Evolutionary conservation across 2,888 invertebrate species (phyloP).

Genomic region (Hybos culiciformis): DNA sequence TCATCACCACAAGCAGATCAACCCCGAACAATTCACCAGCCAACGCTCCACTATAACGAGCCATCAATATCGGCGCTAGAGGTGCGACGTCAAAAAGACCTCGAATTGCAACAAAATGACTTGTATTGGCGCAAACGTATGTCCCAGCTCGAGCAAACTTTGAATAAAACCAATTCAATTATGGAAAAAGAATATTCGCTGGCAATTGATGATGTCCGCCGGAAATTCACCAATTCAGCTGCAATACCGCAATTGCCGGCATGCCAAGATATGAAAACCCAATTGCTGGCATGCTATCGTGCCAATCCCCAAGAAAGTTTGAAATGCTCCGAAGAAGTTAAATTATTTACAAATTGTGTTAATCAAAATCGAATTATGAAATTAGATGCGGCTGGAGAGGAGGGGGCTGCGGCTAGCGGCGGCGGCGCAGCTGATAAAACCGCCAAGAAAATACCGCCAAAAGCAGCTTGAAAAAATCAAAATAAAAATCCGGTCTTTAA

Average conservation of each 20-base stretch:
- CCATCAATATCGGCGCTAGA: slow-evolving; percentile 31
- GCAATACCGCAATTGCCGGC: slow-evolving; percentile 34
- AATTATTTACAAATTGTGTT: slow-evolving; percentile 47
- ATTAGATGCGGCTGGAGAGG: slow-evolving; percentile 19
- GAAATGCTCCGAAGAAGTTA: slow-evolving; percentile 44
- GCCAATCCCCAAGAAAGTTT: slow-evolving; percentile 44
- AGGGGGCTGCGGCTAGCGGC: slow-evolving; percentile 11
- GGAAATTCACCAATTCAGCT: slow-evolving; percentile 30
- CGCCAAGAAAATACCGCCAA: neutral
- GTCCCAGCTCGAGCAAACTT: slow-evolving; percentile 39
- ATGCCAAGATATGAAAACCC: slow-evolving; percentile 41
- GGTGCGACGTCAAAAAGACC: slow-evolving; percentile 41
- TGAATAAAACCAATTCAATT: slow-evolving; percentile 42
- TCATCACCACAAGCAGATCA: slow-evolving; percentile 1
- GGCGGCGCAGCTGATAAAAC: slow-evolving; percentile 13
- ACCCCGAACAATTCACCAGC: slow-evolving; percentile 1
- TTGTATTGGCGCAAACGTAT: slow-evolving; percentile 46
- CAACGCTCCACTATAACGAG: slow-evolving; percentile 19
- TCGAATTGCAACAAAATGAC: slow-evolving; percentile 44
- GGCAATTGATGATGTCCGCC: slow-evolving; percentile 37
- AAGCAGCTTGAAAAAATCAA: neutral
- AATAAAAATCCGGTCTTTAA: too few relatives aligned
- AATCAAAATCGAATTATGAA: slow-evolving; percentile 40
- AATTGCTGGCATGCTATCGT: slow-evolving; percentile 46
- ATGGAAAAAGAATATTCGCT: slow-evolving; percentile 45